phyloP scores from a whole-genome alignment of 2,797 vertebrate genomes.

The Falco cherrug region DNA sequence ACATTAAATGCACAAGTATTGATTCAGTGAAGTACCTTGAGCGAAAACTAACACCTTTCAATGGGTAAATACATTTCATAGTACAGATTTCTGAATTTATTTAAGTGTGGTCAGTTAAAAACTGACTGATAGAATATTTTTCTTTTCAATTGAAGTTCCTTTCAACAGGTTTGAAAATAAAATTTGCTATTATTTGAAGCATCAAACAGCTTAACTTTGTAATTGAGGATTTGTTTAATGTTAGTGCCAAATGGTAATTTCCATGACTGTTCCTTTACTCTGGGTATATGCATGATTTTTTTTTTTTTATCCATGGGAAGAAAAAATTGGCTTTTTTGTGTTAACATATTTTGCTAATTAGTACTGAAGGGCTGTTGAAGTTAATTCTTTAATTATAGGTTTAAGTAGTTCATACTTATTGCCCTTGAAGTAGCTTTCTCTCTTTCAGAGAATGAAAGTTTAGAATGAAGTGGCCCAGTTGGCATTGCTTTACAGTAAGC shows the following conservation, averaged over 20 bases:
- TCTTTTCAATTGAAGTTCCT: background rate
- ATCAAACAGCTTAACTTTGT: background rate
- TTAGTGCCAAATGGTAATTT: background rate
- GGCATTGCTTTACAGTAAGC: background rate
- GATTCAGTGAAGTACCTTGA: background rate
- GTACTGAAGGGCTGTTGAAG: background rate
- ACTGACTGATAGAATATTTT: background rate
- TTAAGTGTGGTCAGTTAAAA: background rate
- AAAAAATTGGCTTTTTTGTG: background rate
- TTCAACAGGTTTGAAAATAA: background rate
- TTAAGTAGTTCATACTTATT: background rate
- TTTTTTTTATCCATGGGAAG: background rate
- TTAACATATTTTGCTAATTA: background rate
- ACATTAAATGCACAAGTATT: background rate
- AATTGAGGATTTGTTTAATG: background rate
- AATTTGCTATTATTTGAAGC: background rate
- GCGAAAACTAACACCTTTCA: background rate
- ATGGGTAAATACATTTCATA: background rate
- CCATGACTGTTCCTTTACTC: background rate
- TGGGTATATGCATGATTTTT: background rate
- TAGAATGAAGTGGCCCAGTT: background rate
- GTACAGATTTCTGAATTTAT: background rate
- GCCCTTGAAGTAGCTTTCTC: background rate
- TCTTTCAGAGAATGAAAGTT: background rate
- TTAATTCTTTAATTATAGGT: background rate